A percentile compares a stretch with the other conserved stretches of the same genome.
These are phyloP conservation scores for Gracilinanus agilis DNA, from an alignment of 2,113 vertebrate genomes.

Conservation along the genomic window DNA sequence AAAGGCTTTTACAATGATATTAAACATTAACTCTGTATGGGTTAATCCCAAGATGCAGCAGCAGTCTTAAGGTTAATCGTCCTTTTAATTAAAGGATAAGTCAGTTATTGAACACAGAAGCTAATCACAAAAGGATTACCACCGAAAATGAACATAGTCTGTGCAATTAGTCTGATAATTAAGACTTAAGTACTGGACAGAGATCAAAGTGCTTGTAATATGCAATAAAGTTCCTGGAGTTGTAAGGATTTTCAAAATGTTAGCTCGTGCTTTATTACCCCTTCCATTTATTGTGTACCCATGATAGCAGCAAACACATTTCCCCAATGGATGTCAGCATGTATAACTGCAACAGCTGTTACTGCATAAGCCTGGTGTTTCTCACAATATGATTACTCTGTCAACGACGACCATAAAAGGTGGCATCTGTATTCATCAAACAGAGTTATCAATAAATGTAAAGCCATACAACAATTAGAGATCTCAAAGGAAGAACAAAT, in stretches of 20 bases:
- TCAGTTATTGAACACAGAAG: constrained; percentile 94
- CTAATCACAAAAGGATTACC: constrained; percentile 98
- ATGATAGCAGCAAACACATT: constrained; percentile 93
- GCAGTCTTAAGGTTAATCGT: constrained; percentile 97
- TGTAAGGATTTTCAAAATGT: constrained; percentile 91
- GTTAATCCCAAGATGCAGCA: constrained; percentile 90
- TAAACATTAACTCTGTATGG: constrained; percentile 88
- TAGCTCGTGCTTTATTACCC: constrained; percentile 92
- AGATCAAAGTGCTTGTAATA: constrained; percentile 95
- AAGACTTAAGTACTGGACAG: constrained; percentile 98
- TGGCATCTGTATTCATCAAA: constrained; percentile 97
- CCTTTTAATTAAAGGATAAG: constrained; percentile 99
- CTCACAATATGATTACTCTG: constrained; percentile 98
- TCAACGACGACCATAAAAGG: constrained; percentile 92
- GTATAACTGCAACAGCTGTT: constrained; percentile 96
- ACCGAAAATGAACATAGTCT: constrained; percentile 95
- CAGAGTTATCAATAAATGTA: constrained; percentile 96
- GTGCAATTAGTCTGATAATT: constrained; percentile 99
- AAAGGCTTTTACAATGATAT: constrained; percentile 85
- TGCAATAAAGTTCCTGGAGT: constrained; percentile 97
- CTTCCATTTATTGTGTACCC: constrained; percentile 89
- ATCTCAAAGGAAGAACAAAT: constrained; percentile 94
- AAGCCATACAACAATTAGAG: constrained; percentile 91
- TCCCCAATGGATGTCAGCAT: constrained; percentile 92
- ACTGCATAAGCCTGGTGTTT: constrained; percentile 92